Percentiles rank a stretch among this genome's conserved stretches.
Evolutionary conservation across 2,797 vertebrate genomes (phyloP).

Genomic region (Eptatretus atami): DNA sequence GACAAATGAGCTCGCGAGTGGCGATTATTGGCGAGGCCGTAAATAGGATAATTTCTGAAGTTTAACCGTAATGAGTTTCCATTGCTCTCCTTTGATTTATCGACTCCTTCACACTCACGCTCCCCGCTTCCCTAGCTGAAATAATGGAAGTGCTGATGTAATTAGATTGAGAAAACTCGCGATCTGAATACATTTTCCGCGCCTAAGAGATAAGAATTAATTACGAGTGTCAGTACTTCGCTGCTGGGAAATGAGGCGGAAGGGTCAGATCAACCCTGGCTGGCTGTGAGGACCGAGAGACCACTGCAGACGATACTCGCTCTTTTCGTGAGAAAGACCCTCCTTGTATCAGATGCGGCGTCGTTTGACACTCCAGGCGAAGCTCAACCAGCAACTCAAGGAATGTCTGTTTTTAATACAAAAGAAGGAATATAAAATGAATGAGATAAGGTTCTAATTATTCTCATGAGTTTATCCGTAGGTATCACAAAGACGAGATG

Average conservation of each 20-base stretch:
- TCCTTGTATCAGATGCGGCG: too few relatives aligned
- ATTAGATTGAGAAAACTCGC: conserved; percentile 17
- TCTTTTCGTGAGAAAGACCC: too few relatives aligned
- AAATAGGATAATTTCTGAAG: conserved; percentile 20
- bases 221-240: conserved; percentile 16
- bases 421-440: too few relatives aligned
- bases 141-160: conserved; percentile 18
- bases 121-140: conserved; percentile 14
- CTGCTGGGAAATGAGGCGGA: conserved; percentile 7
- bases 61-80: conserved; percentile 15
- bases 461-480: too few relatives aligned
- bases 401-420: too few relatives aligned
- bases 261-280: conserved; percentile 2
- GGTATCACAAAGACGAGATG: too few relatives aligned
- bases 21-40: conserved; percentile 14
- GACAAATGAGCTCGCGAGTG: conserved; percentile 9
- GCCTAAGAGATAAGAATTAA: conserved; percentile 20
- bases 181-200: conserved; percentile 14
- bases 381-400: too few relatives aligned
- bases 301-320: too few relatives aligned
- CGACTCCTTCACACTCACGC: conserved; percentile 14
- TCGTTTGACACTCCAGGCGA: too few relatives aligned
- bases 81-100: conserved; percentile 19
- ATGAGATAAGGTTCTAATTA: too few relatives aligned
- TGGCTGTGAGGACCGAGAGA: neutral